Base-by-base conservation (phyloP, 1,140 invertebrate species). In the Atta texana region DNA sequence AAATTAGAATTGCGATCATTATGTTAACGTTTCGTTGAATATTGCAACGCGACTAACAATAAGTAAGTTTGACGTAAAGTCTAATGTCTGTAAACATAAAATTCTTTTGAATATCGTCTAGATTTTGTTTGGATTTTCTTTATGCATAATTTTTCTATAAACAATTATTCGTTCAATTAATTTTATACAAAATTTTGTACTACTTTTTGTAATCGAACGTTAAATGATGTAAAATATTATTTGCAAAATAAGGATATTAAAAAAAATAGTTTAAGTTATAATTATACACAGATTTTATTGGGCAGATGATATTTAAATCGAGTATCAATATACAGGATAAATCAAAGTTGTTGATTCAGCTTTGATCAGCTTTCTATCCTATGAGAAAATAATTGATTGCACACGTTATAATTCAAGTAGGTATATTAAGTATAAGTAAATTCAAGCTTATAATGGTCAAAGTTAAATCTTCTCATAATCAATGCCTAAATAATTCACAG, bases 1-100 rank as follows among this genome's bases (percentile, higher is more conserved):
- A 69, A 21, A 55, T 69, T 34, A 76, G 12, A n/a, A 2, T 7
- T n/a, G 44, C 57, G 31, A 24, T 4, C 39, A 2, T 44, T 44
- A 75, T 75, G 55, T 14, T n/a, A 44, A 44, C 14, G 6, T 34
- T 49, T 49, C 7, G 18, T 77, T n/a, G 39, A 77, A 77, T 64
- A 7, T 34, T 55, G 55, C 61, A 39, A 51, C 14, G 39, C 14
- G 51, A 8, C 12, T 51, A 6, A 44, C 39, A 44, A 44, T 44
- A 44, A 72, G 16, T 64, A 24, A 24, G 24, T 24, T 24, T 64
- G 16, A 6, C 3, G 14, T 28, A 28, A 61, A 64, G 7, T 51
- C 57, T 21, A 61, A 24, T 14, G 18, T 31, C 14, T 31, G 7
- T 8, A 3, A 39, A 66, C 34, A 18, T 0, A 64, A 34, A 64